These are phyloP conservation scores for Balaeniceps rex DNA, from an alignment of 2,113 vertebrate genomes.

Conservation along the genomic window DNA sequence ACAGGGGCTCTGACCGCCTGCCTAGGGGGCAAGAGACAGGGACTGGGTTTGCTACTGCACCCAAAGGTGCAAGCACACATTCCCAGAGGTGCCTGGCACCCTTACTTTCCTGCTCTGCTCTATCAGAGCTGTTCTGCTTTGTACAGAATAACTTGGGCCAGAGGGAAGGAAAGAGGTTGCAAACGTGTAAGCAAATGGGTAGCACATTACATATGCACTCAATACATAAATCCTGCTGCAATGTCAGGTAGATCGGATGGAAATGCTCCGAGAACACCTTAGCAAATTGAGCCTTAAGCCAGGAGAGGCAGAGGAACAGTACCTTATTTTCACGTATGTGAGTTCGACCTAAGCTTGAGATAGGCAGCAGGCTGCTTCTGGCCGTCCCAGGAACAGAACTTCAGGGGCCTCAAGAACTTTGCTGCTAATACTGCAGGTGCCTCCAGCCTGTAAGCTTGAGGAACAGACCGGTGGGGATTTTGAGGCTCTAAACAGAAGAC, in stretches of 20 bases:
- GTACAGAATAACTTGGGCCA: not conserved
- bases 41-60: not conserved
- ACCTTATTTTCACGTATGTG: not conserved
- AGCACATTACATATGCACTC: rapidly evolving
- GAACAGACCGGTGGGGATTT: not conserved
- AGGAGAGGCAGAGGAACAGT: not conserved
- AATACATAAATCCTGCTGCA: not conserved
- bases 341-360: not conserved
- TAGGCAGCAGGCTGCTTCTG: not conserved
- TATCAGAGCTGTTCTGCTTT: not conserved
- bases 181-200: not conserved
- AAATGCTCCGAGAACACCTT: not conserved
- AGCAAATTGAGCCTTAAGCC: not conserved
- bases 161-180: not conserved
- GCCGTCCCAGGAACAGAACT: not conserved
- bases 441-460: not conserved
- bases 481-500: not conserved
- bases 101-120: not conserved
- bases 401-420: not conserved
- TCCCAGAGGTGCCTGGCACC: not conserved
- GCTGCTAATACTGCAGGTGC: not conserved
- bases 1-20: not conserved
- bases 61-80: not conserved
- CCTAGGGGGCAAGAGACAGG: not conserved
- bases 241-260: not conserved